Base-by-base conservation (phyloP, 2,888 invertebrate species). In the Heliconius cydno region DNA sequence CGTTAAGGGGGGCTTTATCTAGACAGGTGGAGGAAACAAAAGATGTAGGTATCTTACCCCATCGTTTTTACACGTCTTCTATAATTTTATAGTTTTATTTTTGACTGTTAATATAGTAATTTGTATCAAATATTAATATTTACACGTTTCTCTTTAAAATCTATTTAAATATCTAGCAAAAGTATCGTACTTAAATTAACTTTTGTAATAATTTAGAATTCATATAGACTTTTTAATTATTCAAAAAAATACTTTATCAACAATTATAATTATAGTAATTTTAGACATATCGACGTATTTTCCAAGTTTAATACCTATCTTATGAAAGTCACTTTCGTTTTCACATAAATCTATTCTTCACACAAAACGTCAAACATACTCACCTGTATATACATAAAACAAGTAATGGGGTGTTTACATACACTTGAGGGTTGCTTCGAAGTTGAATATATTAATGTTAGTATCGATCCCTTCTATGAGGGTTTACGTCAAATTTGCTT, bases 371-470 rank as follows among this genome's bases (percentile, higher is more conserved):
- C 66, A 57, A 67, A 66, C 67, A 57, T 46, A 66, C 76, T 41
- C 57, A 67, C 25, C 67, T 68, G 68, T 76, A 34, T 34, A 34
- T 34, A 68, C 25, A 68, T 67, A 52, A 68, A 52, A 76, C 68
- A 68, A 68, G 85, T 86, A 86, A 88, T 86, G 84, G 85, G 84
- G 84, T 84, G 80, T 83, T 83, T 88, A 87, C 85, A 82, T 86
- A 90, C 85, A 88, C 90, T 90, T 90, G 90, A 90, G 92, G 89
- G 91, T 60, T 88, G 89, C 90, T 92, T 88, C 87, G 85, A 85
- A 85, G 87, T 87, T 87, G 94, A 93, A 94, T 94, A 92, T 92
- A 92, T 94, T 93, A 93, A 88, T 87, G 87, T 91, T 87, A 80
- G 81, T 84, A 85, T 87, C 87, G 87, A 85, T 87, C 81, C 83